Base-by-base conservation (phyloP, 1,140 invertebrate genomes). In the Heterodera schachtii region DNA sequence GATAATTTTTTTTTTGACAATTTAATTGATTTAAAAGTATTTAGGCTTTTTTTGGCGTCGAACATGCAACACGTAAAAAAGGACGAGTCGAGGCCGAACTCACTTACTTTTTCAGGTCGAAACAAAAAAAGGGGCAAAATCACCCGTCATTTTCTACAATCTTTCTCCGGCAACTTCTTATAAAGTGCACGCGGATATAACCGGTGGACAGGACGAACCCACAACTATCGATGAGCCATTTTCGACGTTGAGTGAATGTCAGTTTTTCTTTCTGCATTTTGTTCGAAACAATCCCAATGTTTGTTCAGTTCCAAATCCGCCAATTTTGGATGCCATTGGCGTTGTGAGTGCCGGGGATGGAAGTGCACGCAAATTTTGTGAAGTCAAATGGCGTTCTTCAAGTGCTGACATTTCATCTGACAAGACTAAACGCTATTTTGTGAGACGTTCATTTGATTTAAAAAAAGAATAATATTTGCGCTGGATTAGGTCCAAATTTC, bases 121-220 rank as follows among this genome's bases (percentile, higher is more conserved):
- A 81, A 82, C 44, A 7, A 81, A 82, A 60, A 76, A 74, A 71
- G 87, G 87, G 60, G 86, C 76, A 66, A 87, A 86, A 79, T 83
- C 86, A 3, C 86, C 86, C 44, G 77, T 88, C 46, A n/a, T 84
- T n/a, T 69, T 87, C n/a, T 73, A 84, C 19, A n/a, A 84, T 43
- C 81, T 88, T 43, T 74, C 77, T 67, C 85, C 87, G 4, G 88
- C 86, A n/a, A 89, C 88, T n/a, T 83, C 87, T 3, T 89, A 90
- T 71, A 89, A 87, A 41, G 70, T 89, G 11, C 86, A 87, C 52
- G 81, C 87, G 16, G 82, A 79, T 11, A 85, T 89, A 2, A 70
- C 78, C 9, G 89, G 89, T 43, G 87, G 86, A 9, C 87, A 90
- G 73, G 74, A 77, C 8, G 83, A 87, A n/a, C 88, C 87, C 3